These are phyloP conservation scores for Terrapene triunguis DNA, from an alignment of 2,113 vertebrate species.

Conservation along the genomic window DNA sequence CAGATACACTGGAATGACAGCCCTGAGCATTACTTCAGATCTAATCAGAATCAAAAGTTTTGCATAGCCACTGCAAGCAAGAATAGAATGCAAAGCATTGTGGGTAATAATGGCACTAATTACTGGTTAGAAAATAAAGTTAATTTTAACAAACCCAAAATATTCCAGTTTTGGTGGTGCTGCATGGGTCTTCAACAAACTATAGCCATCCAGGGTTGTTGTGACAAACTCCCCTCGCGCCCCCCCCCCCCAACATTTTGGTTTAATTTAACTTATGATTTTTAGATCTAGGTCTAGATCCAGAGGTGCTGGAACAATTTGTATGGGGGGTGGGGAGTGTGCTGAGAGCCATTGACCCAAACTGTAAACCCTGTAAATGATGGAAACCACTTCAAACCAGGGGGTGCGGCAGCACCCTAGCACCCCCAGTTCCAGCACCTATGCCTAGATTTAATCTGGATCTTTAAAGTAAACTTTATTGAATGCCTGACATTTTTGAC, in stretches of 20 bases:
- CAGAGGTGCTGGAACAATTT: too few relatives aligned
- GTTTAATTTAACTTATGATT: not conserved
- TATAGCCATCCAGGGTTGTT: not conserved
- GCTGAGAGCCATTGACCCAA: too few relatives aligned
- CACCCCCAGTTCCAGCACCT: not conserved
- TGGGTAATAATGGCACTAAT: not conserved
- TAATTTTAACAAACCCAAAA: not conserved
- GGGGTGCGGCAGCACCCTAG: too few relatives aligned
- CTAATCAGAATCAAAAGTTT: conserved; percentile 11
- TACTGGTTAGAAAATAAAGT: not conserved
- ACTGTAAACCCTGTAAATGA: too few relatives aligned
- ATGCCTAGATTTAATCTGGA: not conserved
- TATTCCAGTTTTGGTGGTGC: not conserved
- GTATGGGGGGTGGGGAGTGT: too few relatives aligned
- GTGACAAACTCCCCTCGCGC: not conserved
- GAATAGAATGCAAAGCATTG: not conserved
- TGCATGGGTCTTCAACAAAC: not conserved
- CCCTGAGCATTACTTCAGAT: not conserved
- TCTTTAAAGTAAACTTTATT: not conserved
- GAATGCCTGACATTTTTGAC: not conserved
- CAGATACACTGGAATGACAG: not conserved
- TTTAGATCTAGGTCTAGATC: not conserved
- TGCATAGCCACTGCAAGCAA: not conserved
- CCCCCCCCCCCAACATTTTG: not conserved
- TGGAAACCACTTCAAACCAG: too few relatives aligned